phyloP scores from a whole-genome alignment of 2,888 invertebrate species.

The Apodemia duryi region DNA sequence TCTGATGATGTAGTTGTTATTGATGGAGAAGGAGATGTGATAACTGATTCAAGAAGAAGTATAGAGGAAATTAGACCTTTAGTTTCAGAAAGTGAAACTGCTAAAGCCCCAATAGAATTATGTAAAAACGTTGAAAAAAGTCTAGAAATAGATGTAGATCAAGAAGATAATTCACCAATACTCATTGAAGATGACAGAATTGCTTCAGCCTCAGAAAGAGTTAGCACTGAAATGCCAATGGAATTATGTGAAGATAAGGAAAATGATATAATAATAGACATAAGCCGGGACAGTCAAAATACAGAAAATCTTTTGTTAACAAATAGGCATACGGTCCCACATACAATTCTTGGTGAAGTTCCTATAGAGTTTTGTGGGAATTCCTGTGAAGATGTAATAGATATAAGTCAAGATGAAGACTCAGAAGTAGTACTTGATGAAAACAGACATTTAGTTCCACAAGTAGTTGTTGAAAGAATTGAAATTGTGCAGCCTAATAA shows the following conservation, averaged over 20 bases:
- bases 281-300: neutral
- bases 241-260: neutral
- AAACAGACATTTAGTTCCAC: slow-evolving; percentile 32
- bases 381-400: slow-evolving; percentile 18
- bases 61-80: neutral
- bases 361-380: slow-evolving; percentile 9
- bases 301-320: neutral
- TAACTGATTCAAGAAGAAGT: no score
- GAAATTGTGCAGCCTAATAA: slow-evolving; percentile 3
- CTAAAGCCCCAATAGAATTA: neutral
- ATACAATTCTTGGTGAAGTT: neutral
- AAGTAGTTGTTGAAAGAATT: slow-evolving; percentile 21
- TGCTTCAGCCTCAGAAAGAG: neutral
- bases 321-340: neutral
- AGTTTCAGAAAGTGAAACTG: neutral
- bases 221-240: neutral
- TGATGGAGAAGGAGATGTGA: neutral
- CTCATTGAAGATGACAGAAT: neutral
- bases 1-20: neutral
- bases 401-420: slow-evolving; percentile 18
- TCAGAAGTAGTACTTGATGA: neutral
- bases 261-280: neutral
- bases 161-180: slow-evolving; percentile 4
- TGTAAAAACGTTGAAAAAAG: neutral
- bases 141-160: neutral